phyloP scores from a whole-genome alignment of 1,140 invertebrate genomes.

The Charaxes varanes region DNA sequence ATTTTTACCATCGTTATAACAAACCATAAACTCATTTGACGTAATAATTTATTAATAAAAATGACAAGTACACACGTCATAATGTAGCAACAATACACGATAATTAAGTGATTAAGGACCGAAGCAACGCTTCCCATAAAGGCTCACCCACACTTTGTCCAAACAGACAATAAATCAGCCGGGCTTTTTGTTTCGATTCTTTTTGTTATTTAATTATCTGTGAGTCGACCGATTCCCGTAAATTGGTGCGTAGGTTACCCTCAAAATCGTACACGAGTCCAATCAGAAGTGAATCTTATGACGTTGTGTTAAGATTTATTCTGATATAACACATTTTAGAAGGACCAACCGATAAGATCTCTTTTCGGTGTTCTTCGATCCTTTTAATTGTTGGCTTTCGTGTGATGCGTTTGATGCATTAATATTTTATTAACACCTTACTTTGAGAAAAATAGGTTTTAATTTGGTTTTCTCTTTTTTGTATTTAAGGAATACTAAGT shows the following conservation, averaged over 20 bases:
- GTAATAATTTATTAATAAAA: conserved; percentile 13
- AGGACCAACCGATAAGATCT: conserved; percentile 35
- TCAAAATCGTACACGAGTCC: conserved; percentile 5
- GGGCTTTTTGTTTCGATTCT: conserved; percentile 42
- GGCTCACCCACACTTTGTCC: conserved; percentile 23
- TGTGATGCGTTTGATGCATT: conserved; percentile 26
- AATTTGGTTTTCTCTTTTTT: neutral
- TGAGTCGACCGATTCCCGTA: conserved; percentile 41
- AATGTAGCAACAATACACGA: conserved; percentile 21
- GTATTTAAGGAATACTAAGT: neutral
- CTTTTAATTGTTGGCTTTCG: conserved; percentile 33
- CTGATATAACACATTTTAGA: conserved; percentile 11
- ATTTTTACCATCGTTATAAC: too few species aligned
- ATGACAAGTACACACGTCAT: conserved; percentile 14
- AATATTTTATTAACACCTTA: conserved; percentile 27
- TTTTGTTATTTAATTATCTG: conserved; percentile 65
- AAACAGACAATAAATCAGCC: conserved; percentile 42
- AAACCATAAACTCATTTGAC: neutral
- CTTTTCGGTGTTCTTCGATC: conserved; percentile 35
- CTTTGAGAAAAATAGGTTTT: neutral
- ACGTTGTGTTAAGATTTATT: conserved; percentile 6
- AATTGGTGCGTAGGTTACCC: conserved; percentile 41
- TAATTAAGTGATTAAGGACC: conserved; percentile 33
- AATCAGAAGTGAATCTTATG: conserved; percentile 12
- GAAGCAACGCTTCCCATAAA: conserved; percentile 24